phyloP scores from a whole-genome alignment of 2,888 invertebrate genomes.

The Diogma glabrata region DNA sequence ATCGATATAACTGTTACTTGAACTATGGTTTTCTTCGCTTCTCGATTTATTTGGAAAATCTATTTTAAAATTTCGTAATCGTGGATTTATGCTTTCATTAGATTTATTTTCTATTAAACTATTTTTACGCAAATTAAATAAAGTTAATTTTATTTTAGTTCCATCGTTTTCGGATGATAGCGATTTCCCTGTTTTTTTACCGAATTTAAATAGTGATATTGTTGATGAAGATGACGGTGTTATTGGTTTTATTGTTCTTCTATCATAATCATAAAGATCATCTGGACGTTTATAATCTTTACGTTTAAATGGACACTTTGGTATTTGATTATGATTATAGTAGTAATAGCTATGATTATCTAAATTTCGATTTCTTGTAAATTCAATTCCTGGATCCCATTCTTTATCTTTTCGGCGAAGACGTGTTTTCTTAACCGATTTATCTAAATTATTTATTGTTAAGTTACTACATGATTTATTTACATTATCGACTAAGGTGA shows the following conservation, averaged over 20 bases:
- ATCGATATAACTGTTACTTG: constrained; percentile 28
- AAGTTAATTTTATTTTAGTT: no score
- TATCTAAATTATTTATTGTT: constrained; percentile 13
- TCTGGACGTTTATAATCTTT: constrained; percentile 26
- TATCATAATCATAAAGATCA: constrained; percentile 9
- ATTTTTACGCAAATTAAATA: no score
- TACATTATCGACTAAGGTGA: not conserved
- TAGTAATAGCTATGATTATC: constrained; percentile 8
- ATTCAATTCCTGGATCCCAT: constrained; percentile 5
- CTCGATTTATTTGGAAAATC: constrained; percentile 34
- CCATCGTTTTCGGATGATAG: no score
- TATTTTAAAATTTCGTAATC: constrained; percentile 30
- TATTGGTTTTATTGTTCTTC: not conserved
- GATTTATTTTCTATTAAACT: not conserved
- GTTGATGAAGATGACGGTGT: not conserved
- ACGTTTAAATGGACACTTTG: constrained; percentile 30
- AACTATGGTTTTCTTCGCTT: constrained; percentile 25
- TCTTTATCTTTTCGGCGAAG: constrained; percentile 8
- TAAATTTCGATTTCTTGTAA: not conserved
- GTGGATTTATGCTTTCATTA: constrained; percentile 17
- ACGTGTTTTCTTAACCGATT: constrained; percentile 8
- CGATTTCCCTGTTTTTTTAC: not conserved
- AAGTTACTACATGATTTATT: constrained; percentile 13
- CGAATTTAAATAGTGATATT: constrained; percentile 2
- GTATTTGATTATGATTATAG: constrained; percentile 24